Base-by-base conservation (phyloP, 2,888 invertebrate species). In the Yponomeuta malinellus region DNA sequence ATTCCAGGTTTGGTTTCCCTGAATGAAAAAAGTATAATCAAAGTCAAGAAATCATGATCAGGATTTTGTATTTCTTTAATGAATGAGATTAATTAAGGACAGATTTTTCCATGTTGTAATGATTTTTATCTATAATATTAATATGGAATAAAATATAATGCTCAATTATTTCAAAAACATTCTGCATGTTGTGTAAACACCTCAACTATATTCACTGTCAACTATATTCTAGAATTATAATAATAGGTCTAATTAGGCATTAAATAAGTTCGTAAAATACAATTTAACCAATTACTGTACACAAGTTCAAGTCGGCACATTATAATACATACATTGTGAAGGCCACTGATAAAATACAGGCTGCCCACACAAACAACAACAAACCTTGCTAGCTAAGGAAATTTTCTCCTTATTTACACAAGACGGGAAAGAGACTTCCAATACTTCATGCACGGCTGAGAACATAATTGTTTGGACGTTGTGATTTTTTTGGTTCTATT, bases 371-470 rank as follows among this genome's bases (percentile, higher is more conserved):
- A 59, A 59, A 59, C 52, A 65, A 65, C 65, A 65, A 65, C 65
- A 65, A 68, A 68, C 68, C 68, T 68, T 68, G 68, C 68, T 15
- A 37, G n/a, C 43, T 68, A 68, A 68, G 68, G 68, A 68, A 68
- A 68, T 68, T 68, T 68, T 68, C 68, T 68, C 68, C 68, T 68
- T 69, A 52, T 69, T 69, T 69, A 69, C 69, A 76, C 77, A 74
- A 73, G 81, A 77, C 83, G 69, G 83, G 82, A 81, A 80, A 78
- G 79, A 74, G 78, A 78, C 82, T 83, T 83, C 81, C 79, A 83
- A 81, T 81, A 76, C 80, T 76, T 76, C 69, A 68, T 71, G 68
- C 67, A 31, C 68, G 48, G 48, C 2, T 69, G 29, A 70, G 64
- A 43, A 29, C 10, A 33, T 67, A 37, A 67, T 43, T 67, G 67